Evolutionary conservation across 2,888 invertebrate genomes (phyloP).

Genomic region (Alentia gelatinosa): DNA sequence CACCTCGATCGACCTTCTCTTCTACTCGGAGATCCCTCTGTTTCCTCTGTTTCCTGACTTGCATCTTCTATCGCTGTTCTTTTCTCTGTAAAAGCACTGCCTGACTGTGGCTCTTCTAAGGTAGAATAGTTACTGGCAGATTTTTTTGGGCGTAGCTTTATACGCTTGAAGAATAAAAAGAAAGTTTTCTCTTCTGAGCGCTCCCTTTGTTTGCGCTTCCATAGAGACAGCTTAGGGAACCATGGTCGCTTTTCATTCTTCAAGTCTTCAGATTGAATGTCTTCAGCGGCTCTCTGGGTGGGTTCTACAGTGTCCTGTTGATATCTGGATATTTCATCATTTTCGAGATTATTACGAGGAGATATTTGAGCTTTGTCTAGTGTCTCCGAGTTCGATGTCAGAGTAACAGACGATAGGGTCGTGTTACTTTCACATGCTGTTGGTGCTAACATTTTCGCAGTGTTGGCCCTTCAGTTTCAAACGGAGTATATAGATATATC

Average conservation of each 20-base stretch:
- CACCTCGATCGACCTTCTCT: not conserved
- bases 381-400: not conserved
- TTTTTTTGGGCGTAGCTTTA: not conserved
- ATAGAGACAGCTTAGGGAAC: not conserved
- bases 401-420: not conserved
- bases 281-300: not conserved
- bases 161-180: not conserved
- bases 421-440: not conserved
- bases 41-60: not conserved
- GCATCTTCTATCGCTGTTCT: not conserved
- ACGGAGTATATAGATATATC: too few species aligned
- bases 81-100: not conserved
- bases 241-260: not conserved
- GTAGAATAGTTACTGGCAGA: not conserved
- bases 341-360: not conserved
- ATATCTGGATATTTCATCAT: too few species aligned
- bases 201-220: conserved; percentile 17
- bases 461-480: too few species aligned
- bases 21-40: not conserved
- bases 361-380: not conserved
- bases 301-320: not conserved
- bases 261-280: not conserved
- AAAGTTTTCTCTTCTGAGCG: not conserved
- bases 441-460: too few species aligned
- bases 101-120: not conserved